phyloP scores from a whole-genome alignment of 2,888 invertebrate species.

The Himalopsyche kuldschensis region DNA sequence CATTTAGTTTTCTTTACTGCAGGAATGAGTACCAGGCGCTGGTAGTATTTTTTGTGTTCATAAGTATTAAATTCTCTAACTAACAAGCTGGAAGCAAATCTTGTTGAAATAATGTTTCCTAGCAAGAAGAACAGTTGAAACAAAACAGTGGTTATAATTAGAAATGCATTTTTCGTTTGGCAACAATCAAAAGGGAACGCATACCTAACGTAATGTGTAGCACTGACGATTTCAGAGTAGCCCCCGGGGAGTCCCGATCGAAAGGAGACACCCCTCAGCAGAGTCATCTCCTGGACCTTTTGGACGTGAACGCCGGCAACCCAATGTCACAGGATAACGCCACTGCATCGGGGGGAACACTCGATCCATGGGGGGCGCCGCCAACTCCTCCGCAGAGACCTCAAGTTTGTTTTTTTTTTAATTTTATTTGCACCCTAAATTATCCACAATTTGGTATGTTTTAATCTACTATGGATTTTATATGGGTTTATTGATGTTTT shows the following conservation, averaged over 20 bases:
- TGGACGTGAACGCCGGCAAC: slow-evolving; percentile 77
- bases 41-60: too few species aligned
- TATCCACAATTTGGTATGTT: neutral
- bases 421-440: neutral
- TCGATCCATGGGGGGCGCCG: slow-evolving; percentile 77
- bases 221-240: slow-evolving; percentile 17
- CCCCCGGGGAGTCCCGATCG: slow-evolving; percentile 11
- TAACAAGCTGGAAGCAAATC: too few species aligned
- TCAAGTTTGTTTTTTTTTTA: slow-evolving; percentile 52
- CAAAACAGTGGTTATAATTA: too few species aligned
- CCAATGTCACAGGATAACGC: slow-evolving; percentile 58
- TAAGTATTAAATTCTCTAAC: too few species aligned
- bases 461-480: too few species aligned
- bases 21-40: too few species aligned
- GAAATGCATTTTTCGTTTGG: neutral
- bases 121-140: too few species aligned
- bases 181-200: neutral
- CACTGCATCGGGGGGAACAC: slow-evolving; percentile 45
- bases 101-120: too few species aligned
- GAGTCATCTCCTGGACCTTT: slow-evolving; percentile 79
- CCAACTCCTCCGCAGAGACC: slow-evolving; percentile 59
- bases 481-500: neutral
- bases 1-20: too few species aligned
- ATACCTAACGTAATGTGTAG: neutral
- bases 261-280: slow-evolving; percentile 48